Evolutionary conservation across 2,888 invertebrate species (phyloP).

Genomic region (Pyrgus malvae): DNA sequence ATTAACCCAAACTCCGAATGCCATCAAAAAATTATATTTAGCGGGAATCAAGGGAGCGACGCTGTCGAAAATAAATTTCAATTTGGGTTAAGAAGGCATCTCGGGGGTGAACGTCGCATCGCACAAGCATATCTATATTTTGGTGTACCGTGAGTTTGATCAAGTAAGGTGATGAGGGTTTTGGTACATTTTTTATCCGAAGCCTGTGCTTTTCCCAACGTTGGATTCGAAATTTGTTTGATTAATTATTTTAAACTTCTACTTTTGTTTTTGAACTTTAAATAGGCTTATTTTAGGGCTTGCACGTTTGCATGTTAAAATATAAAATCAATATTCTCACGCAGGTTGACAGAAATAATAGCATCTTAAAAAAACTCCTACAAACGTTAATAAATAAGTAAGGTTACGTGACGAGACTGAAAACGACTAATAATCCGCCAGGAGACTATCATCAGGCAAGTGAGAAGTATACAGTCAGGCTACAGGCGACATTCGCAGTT

Average conservation of each 20-base stretch:
- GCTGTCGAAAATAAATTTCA: conserved; percentile 71
- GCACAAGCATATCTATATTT: conserved; percentile 4
- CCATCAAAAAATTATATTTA: conserved; percentile 71
- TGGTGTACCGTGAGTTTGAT: not conserved
- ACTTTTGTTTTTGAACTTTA: no score
- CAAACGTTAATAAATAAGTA: not conserved
- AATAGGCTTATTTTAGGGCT: no score
- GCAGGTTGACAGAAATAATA: no score
- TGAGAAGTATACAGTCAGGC: conserved; percentile 39
- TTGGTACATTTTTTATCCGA: not conserved
- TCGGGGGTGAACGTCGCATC: conserved; percentile 31
- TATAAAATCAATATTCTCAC: no score
- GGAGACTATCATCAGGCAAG: not conserved
- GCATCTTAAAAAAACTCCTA: not conserved
- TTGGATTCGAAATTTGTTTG: no score
- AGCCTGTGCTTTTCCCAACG: not conserved
- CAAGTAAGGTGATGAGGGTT: not conserved
- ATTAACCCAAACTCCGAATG: conserved; percentile 67
- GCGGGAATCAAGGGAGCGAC: conserved; percentile 72
- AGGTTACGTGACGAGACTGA: not conserved
- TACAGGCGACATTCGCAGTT: conserved; percentile 52
- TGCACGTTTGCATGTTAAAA: no score
- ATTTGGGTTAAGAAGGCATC: conserved; percentile 64
- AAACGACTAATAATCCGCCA: not conserved
- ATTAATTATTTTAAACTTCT: no score